Evolutionary conservation across 2,888 invertebrate species (phyloP).

Genomic region (Trypoxylon attenuatum): DNA sequence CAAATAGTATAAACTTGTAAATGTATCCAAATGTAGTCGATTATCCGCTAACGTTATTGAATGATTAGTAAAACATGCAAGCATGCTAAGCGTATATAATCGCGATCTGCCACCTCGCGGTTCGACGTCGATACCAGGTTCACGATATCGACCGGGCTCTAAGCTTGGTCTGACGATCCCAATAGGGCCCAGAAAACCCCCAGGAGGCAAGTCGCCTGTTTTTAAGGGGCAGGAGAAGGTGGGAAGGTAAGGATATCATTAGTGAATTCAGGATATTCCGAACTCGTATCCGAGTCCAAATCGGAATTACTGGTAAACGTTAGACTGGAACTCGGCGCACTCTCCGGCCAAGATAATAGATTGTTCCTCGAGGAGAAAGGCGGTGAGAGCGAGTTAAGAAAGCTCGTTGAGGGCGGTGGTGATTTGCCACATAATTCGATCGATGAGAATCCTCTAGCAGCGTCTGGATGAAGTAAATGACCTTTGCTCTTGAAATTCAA

Average conservation of each 20-base stretch:
- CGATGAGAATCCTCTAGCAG: slow-evolving; percentile 63
- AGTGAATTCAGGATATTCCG: slow-evolving; percentile 73
- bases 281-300: slow-evolving; percentile 71
- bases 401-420: slow-evolving; percentile 77
- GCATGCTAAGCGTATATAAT: slow-evolving; percentile 65
- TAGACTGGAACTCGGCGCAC: slow-evolving; percentile 71
- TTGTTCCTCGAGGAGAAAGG: slow-evolving; percentile 72
- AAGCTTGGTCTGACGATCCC: not conserved
- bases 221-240: slow-evolving; percentile 71
- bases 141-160: not conserved
- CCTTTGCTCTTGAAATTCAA: slow-evolving; percentile 74
- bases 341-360: slow-evolving; percentile 70
- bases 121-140: not conserved
- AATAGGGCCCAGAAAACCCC: too few relatives aligned
- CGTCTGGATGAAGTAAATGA: slow-evolving; percentile 66
- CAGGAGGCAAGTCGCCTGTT: not conserved
- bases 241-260: slow-evolving; percentile 71
- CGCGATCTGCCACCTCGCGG: slow-evolving; percentile 7
- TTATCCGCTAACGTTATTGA: slow-evolving; percentile 49
- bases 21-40: slow-evolving; percentile 66
- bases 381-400: slow-evolving; percentile 77
- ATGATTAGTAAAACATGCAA: slow-evolving; percentile 62
- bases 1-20: slow-evolving; percentile 70
- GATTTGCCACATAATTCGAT: slow-evolving; percentile 73
- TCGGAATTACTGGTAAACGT: slow-evolving; percentile 73